Base-by-base conservation (phyloP, 1,140 invertebrate species). In the Heliconius hermathena region DNA sequence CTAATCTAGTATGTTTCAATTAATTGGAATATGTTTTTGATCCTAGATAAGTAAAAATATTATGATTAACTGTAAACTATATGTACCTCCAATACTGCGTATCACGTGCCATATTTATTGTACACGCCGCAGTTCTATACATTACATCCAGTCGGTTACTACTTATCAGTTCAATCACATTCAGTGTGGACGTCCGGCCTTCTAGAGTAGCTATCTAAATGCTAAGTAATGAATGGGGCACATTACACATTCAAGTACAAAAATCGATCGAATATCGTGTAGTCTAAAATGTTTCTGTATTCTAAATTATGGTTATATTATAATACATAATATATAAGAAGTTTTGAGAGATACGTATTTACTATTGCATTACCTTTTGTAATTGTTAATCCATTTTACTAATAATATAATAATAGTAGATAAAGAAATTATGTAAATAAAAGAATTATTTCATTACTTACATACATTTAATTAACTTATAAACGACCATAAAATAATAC, bases 171-270 rank as follows among this genome's bases (percentile, higher is more conserved):
- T 57, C 60, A 74, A 76, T 76, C 74, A 26, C 73, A 78, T 26
- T 71, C 77, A 72, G 57, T 71, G 46, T 41, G 46, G 73, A 79
- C 66, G 73, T 75, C 78, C 78, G 73, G 71, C 77, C 74, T 54
- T 76, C 71, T 33, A 22, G 71, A 72, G 71, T 36, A 41, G n/a
- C 33, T 72, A 72, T 72, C 36, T 72, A 38, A 41, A 33, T 73
- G 46, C 66, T 79, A 11, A 52, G 46, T 79, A 76, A 76, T 77
- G 75, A 81, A 77, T 77, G 72, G 57, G 36, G 60, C 76, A 71
- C 36, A 74, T 81, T 77, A 77, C 79, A 74, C 72, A 81, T 74
- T 77, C 76, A 77, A 77, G 33, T 46, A 77, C 54, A 74, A 57
- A 80, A 74, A 77, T 77, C 60, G 54, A 81, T 80, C 5, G 77